Base-by-base conservation (phyloP, 2,888 invertebrate genomes). In the Abrostola triplasia region DNA sequence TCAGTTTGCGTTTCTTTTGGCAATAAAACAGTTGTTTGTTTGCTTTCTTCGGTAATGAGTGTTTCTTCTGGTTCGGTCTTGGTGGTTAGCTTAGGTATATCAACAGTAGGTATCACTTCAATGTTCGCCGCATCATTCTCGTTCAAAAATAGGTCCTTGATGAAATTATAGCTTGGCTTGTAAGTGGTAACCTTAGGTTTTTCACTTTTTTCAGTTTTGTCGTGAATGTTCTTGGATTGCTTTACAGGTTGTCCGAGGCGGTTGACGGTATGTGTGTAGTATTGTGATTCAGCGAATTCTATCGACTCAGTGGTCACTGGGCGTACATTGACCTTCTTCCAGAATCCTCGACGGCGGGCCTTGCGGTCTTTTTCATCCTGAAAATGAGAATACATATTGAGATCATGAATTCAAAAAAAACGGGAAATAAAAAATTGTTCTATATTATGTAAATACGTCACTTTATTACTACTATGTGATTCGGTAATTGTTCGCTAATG, bases 231-330 rank as follows among this genome's bases (percentile, higher is more conserved):
- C 71, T 88, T 88, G 13, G 87, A 81, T 52, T 63, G 71, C 51
- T 83, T 80, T 12, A 90, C 73, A 7, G 84, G 73, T 73, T 90
- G 86, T 50, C 90, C 91, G 5, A 95, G 86, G 66, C 94, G 90
- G 71, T 95, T 92, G 6, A 95, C 96, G 38, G 97, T 95, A 82
- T 96, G 96, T 5, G 88, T 72, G 78, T 94, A 95, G 82, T 93
- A 93, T 88, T 98, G 98, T 0, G 97, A 97, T 87, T 98, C 98
- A 0, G 98, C 97, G 0, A 96, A 95, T 82, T 97, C 97, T 56
- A 98, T 96, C 36, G 96, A 95, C 86, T 97, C 98, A 5, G 90
- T 84, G 49, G 85, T 83, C 9, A 88, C 90, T 5, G 96, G 95
- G 51, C 95, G 95, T 36, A 96, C 96, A 72, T 96, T 96, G 0